These are phyloP conservation scores for Phylloscopus trochiloides DNA, from an alignment of 2,113 vertebrate genomes.

Conservation along the genomic window DNA sequence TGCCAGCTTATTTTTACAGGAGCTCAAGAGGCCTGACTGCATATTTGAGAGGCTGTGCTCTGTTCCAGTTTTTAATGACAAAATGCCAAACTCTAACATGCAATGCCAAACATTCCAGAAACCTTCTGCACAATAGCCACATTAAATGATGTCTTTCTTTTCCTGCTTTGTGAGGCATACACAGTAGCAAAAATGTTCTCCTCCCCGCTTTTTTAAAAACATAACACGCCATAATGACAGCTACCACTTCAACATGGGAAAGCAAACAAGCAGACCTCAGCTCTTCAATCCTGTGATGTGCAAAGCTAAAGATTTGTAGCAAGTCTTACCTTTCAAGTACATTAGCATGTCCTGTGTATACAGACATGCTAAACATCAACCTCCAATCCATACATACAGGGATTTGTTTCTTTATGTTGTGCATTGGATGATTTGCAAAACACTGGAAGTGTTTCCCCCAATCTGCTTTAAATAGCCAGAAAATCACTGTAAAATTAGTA, in stretches of 20 bases:
- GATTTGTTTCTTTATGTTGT: background rate
- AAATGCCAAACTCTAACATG: slow-evolving; percentile 32
- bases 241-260: background rate
- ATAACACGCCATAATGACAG: background rate
- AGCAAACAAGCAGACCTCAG: background rate
- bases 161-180: background rate
- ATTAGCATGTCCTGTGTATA: background rate
- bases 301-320: background rate
- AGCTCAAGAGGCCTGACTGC: slow-evolving; percentile 12
- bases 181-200: background rate
- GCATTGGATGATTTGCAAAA: background rate
- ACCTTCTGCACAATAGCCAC: background rate
- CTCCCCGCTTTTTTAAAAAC: background rate
- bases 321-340: background rate
- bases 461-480: background rate
- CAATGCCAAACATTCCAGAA: slow-evolving; percentile 50
- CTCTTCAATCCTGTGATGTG: background rate
- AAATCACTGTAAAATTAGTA: background rate
- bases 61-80: slow-evolving; percentile 35
- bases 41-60: background rate
- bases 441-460: background rate
- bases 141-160: slow-evolving; percentile 39
- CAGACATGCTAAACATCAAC: background rate
- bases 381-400: background rate
- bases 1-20: slow-evolving; percentile 63